Evolutionary conservation across 2,797 vertebrate species (phyloP).

Genomic region (Micropoecilia bifurca): DNA sequence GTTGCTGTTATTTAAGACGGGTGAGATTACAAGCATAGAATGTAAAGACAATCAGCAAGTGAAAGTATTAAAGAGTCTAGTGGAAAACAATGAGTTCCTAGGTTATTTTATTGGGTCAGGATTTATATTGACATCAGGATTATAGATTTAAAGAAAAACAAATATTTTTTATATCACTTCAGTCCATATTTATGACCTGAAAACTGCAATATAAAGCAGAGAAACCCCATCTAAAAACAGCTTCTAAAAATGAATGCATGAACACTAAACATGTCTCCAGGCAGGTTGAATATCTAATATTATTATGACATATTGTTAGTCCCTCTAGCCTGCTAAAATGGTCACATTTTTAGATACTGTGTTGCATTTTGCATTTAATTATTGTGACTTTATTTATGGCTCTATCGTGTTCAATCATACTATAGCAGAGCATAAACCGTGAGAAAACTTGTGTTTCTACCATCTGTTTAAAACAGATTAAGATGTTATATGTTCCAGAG

Average conservation of each 20-base stretch:
- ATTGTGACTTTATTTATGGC: slow-evolving; percentile 20
- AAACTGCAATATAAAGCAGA: background rate
- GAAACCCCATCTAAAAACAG: background rate
- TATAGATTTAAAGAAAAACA: background rate
- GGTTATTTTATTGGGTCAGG: background rate
- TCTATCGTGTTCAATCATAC: slow-evolving; percentile 60
- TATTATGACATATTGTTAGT: background rate
- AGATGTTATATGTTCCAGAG: slow-evolving; percentile 42
- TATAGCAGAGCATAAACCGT: slow-evolving; percentile 55
- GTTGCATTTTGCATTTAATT: background rate
- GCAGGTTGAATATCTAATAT: background rate
- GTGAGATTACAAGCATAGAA: background rate
- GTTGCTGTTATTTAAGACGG: background rate
- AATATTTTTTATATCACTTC: background rate
- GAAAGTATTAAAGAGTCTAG: slow-evolving; percentile 3
- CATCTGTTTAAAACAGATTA: slow-evolving; percentile 53
- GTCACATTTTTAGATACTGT: slow-evolving; percentile 3
- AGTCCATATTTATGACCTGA: background rate
- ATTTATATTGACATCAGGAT: background rate
- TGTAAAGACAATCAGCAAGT: background rate
- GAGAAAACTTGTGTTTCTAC: slow-evolving; percentile 47
- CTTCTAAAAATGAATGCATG: background rate
- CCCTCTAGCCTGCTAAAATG: background rate
- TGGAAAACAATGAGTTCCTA: background rate
- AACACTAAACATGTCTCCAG: background rate